Conservation (phyloP, 2,113 vertebrate species). For the Mastomys coucha region DNA sequence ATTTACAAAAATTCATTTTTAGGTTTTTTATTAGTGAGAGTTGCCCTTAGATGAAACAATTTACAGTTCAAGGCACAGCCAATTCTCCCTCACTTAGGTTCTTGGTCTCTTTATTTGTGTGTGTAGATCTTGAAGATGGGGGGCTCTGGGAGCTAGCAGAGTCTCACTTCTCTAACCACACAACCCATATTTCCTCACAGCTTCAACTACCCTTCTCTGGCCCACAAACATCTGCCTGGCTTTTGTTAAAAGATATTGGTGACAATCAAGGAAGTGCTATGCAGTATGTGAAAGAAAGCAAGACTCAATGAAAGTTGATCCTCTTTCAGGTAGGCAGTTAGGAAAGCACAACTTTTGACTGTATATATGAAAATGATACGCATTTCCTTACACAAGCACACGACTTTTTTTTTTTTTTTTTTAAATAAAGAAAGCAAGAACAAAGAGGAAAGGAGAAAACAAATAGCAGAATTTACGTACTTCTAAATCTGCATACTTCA, state of each 20-base stretch:
- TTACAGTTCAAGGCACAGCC: slow-evolving; percentile 22
- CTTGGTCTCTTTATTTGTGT: background rate
- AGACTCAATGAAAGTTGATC: slow-evolving; percentile 59
- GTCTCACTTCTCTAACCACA: slow-evolving; percentile 70
- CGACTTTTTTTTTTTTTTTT: slow-evolving; percentile 55
- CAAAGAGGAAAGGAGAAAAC: background rate
- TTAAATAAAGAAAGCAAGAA: background rate
- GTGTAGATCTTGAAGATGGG: background rate
- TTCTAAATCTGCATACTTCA: slow-evolving; percentile 47
- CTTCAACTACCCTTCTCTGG: slow-evolving; percentile 48
- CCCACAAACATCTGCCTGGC: slow-evolving; percentile 48
- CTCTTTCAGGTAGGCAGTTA: slow-evolving; percentile 13
- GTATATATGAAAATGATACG: slow-evolving; percentile 51
- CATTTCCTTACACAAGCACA: slow-evolving; percentile 52
- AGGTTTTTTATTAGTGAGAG: slow-evolving; percentile 61
- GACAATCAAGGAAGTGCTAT: slow-evolving; percentile 42
- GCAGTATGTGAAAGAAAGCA: slow-evolving; percentile 48
- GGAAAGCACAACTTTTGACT: background rate
- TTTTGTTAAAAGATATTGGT: slow-evolving; percentile 50
- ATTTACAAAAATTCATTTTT: slow-evolving; percentile 59
- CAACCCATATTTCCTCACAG: slow-evolving; percentile 22
- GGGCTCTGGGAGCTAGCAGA: slow-evolving; percentile 19
- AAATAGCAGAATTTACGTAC: slow-evolving; percentile 21
- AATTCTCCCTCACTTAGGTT: background rate
- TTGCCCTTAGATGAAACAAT: slow-evolving; percentile 42